Base-by-base conservation (phyloP, 2,888 invertebrate genomes). In the Sympetrum striolatum region DNA sequence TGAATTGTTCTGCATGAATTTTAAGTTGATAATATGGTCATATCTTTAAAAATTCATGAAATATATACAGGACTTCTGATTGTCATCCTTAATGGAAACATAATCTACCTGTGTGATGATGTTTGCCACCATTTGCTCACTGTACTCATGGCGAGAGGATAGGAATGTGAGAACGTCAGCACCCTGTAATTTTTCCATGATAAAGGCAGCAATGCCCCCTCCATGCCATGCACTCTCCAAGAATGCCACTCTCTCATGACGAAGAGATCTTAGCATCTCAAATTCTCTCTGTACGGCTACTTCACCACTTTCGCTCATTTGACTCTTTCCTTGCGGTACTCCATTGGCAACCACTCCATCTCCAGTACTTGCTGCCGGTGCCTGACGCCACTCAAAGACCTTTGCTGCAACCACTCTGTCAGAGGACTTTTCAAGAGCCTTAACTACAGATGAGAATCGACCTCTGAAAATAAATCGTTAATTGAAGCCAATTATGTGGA, bases 151-250 rank as follows among this genome's bases (percentile, higher is more conserved):
- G 90, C 97, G 96, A 92, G 97, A 97, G 0, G 98, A 96, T 91
- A 99, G 95, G 93, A 98, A 98, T 0, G 98, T 97, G 6, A 99
- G 94, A 73, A 99, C 96, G 93, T 99, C 98, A 31, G 98, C 97
- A 2, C 99, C 99, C 93, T 98, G 98, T 0, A 98, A 94, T 93
- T 97, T 97, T 92, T 98, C 98, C 94, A 97, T 94, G 22, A 98
- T 95, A 22, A 98, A 95, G 0, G 96, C 96, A 2, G 97, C 96
- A 0, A 96, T 95, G 15, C 96, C 96, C 5, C 96, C 95, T 0
- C 96, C 95, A 91, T 96, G 96, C 93, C 96, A 97, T 0, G 97
- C 97, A 0, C 95, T 96, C 91, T 97, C 93, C 2, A 98, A 93
- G 91, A 96, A 96, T 81, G 97, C 97, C 93, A 99, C 96, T 93